Evolutionary conservation across 2,888 invertebrate species (phyloP).

Genomic region (Siphlonurus alternatus): DNA sequence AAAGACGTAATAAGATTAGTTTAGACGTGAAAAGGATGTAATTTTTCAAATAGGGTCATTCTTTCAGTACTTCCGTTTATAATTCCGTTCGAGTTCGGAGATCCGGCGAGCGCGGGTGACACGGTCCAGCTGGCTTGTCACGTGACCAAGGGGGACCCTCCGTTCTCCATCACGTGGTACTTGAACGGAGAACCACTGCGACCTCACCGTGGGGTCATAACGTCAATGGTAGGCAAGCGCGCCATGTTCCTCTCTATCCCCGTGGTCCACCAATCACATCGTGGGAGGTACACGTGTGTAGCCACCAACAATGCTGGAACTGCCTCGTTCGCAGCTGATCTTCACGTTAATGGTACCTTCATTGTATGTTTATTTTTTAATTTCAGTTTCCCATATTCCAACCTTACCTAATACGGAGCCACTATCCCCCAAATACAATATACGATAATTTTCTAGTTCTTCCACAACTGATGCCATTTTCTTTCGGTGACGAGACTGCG

Average conservation of each 20-base stretch:
- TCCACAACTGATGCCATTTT: constrained; percentile 44
- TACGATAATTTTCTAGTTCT: constrained; percentile 37
- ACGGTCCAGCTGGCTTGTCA: constrained; percentile 18
- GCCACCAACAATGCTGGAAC: constrained; percentile 55
- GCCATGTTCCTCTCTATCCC: constrained; percentile 36
- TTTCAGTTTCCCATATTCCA: neutral
- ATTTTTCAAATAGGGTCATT: neutral
- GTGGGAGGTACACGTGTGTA: constrained; percentile 58
- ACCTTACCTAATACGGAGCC: neutral
- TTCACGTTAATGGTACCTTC: constrained; percentile 68
- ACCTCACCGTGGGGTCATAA: constrained; percentile 21
- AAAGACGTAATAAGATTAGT: too few species aligned
- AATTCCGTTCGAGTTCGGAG: constrained; percentile 39
- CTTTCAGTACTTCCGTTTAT: constrained; percentile 23
- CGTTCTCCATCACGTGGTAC: constrained; percentile 31
- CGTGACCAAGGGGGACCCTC: constrained; percentile 24
- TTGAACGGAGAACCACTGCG: constrained; percentile 37
- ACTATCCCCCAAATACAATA: too few species aligned
- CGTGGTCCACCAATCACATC: constrained; percentile 48
- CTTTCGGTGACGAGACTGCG: constrained; percentile 39
- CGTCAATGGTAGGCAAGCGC: constrained; percentile 18
- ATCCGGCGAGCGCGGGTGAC: constrained; percentile 25
- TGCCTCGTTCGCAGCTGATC: constrained; percentile 43
- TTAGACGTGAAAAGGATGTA: too few species aligned
- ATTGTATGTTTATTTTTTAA: too few species aligned